Percentiles rank a stretch among this genome's conserved stretches.
These are phyloP conservation scores for Conger conger DNA, from an alignment of 2,113 vertebrate genomes.

Conservation along the genomic window DNA sequence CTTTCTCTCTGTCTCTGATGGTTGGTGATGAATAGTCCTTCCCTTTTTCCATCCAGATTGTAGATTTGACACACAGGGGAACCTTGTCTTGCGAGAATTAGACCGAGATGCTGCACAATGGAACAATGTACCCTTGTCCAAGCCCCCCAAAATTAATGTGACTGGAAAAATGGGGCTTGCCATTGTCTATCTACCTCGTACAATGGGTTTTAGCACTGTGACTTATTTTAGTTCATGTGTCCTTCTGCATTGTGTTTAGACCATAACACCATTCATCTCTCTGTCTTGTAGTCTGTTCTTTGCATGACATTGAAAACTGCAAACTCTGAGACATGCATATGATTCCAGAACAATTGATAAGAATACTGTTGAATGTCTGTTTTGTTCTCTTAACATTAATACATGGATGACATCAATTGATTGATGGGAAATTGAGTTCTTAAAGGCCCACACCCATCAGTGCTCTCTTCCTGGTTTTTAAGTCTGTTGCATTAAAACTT, in stretches of 20 bases:
- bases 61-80: conserved; percentile 32
- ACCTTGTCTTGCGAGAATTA: not conserved
- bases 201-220: not conserved
- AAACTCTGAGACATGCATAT: not conserved
- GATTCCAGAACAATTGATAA: not conserved
- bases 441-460: too few species aligned
- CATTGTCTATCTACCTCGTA: not conserved
- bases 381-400: not conserved
- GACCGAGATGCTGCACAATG: not conserved
- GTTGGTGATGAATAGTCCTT: not conserved
- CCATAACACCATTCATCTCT: not conserved
- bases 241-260: not conserved
- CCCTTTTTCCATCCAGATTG: conserved; percentile 12
- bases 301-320: not conserved
- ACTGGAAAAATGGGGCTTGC: not conserved
- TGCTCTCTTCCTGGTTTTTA: too few species aligned
- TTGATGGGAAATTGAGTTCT: not conserved
- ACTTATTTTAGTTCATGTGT: not conserved
- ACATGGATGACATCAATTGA: not conserved
- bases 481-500: not conserved
- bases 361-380: not conserved
- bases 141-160: not conserved
- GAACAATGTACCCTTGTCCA: not conserved
- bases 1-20: not conserved
- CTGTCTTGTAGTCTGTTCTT: not conserved